Conservation (phyloP, 2,797 vertebrate genomes). For the Sarcoramphus papa region DNA sequence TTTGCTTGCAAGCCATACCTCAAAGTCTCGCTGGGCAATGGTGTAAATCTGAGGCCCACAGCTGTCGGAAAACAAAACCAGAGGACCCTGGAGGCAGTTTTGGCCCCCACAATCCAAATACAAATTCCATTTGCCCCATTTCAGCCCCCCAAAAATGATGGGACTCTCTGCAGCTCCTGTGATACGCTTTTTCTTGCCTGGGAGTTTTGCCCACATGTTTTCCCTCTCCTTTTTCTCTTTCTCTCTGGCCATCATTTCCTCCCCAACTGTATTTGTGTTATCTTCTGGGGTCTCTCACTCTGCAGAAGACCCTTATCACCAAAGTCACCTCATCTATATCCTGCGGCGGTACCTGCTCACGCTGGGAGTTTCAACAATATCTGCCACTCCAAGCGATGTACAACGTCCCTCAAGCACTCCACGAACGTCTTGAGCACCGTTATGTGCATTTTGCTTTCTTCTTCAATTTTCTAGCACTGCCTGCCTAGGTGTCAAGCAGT, state of each 20-base stretch:
- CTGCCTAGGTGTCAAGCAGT: neutral
- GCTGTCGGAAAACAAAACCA: neutral
- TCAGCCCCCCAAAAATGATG: neutral
- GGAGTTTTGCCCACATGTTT: neutral
- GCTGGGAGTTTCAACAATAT: neutral
- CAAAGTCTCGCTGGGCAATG: neutral
- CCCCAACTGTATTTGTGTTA: neutral
- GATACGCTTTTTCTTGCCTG: neutral
- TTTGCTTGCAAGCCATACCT: neutral
- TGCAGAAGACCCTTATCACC: neutral
- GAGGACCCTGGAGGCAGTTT: neutral
- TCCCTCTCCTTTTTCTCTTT: neutral
- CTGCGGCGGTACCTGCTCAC: neutral
- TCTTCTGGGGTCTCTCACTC: neutral
- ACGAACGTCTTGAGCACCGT: accelerated
- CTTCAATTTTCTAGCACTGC: neutral
- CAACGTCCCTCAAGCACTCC: neutral
- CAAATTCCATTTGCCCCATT: neutral
- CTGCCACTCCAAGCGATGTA: neutral
- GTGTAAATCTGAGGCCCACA: neutral
- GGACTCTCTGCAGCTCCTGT: neutral
- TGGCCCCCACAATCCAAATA: neutral
- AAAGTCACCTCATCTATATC: neutral
- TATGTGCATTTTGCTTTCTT: neutral
- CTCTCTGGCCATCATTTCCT: neutral